Evolutionary conservation across 2,888 invertebrate genomes (phyloP).

Genomic region (Tortrix viridana): DNA sequence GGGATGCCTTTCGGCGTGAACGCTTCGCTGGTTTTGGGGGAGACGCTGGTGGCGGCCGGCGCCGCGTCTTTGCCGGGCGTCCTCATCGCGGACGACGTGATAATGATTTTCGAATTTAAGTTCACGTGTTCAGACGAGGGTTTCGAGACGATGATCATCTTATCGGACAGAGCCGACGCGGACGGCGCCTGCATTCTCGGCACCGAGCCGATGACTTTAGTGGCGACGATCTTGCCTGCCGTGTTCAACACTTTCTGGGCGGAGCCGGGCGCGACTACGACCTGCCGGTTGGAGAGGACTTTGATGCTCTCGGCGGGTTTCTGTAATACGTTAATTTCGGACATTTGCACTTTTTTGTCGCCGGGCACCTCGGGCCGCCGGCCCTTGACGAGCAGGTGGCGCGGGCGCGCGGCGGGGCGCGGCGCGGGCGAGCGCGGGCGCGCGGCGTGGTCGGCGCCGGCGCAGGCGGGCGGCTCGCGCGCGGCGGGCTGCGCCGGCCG

Average conservation of each 20-base stretch:
- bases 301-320: conserved; percentile 72
- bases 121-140: conserved; percentile 63
- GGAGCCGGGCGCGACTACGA: conserved; percentile 67
- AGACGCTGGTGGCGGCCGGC: conserved; percentile 59
- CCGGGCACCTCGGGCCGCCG: conserved; percentile 56
- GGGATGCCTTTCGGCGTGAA: conserved; percentile 77
- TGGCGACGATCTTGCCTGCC: conserved; percentile 69
- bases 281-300: conserved; percentile 72
- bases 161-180: conserved; percentile 62
- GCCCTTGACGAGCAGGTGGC: conserved; percentile 74
- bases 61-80: conserved; percentile 58
- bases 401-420: conserved; percentile 58
- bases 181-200: conserved; percentile 59
- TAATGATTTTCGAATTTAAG: conserved; percentile 68
- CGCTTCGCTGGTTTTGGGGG: conserved; percentile 63
- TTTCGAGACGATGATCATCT: conserved; percentile 79
- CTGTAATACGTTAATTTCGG: conserved; percentile 74
- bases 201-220: conserved; percentile 73
- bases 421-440: conserved; percentile 51
- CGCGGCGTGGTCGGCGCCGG: conserved; percentile 51
- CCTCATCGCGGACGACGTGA: conserved; percentile 62
- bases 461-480: conserved; percentile 62
- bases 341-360: conserved; percentile 71
- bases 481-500: conserved; percentile 64
- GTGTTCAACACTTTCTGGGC: conserved; percentile 67